phyloP scores from a whole-genome alignment of 2,888 invertebrate species.

The Atrina japonica region DNA sequence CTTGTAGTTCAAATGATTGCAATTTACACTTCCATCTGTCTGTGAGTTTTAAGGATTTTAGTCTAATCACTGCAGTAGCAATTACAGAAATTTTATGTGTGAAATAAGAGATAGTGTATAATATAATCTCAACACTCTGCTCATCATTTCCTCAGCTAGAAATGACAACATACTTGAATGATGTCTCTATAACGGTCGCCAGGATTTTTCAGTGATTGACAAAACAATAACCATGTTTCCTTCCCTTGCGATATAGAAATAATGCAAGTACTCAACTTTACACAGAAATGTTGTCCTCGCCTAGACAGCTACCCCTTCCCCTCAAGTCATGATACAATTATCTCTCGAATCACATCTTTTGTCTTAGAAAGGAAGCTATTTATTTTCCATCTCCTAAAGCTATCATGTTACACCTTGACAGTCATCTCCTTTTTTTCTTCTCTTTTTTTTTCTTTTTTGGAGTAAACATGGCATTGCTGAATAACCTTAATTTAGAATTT shows the following conservation, averaged over 20 bases:
- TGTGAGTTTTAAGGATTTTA: too few relatives aligned
- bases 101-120: too few relatives aligned
- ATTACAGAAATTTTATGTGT: too few relatives aligned
- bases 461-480: too few relatives aligned
- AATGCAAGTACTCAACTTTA: not conserved
- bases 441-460: not conserved
- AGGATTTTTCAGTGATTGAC: slow-evolving; percentile 24
- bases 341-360: slow-evolving; percentile 17
- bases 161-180: too few relatives aligned
- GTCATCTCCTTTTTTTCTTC: not conserved
- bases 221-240: slow-evolving; percentile 25
- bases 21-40: too few relatives aligned
- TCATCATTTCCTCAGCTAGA: too few relatives aligned
- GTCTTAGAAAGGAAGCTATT: slow-evolving; percentile 30
- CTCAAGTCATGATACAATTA: slow-evolving; percentile 18
- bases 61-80: too few relatives aligned
- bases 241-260: slow-evolving; percentile 11
- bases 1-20: too few relatives aligned
- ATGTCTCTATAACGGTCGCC: not conserved
- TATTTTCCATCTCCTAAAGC: slow-evolving; percentile 33
- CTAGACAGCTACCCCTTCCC: slow-evolving; percentile 26
- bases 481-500: too few relatives aligned
- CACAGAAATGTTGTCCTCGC: slow-evolving; percentile 3
- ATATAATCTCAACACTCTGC: too few relatives aligned
- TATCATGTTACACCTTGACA: slow-evolving; percentile 14